Base-by-base conservation (phyloP, 1,140 invertebrate genomes). In the Daktulosphaira vitifoliae region DNA sequence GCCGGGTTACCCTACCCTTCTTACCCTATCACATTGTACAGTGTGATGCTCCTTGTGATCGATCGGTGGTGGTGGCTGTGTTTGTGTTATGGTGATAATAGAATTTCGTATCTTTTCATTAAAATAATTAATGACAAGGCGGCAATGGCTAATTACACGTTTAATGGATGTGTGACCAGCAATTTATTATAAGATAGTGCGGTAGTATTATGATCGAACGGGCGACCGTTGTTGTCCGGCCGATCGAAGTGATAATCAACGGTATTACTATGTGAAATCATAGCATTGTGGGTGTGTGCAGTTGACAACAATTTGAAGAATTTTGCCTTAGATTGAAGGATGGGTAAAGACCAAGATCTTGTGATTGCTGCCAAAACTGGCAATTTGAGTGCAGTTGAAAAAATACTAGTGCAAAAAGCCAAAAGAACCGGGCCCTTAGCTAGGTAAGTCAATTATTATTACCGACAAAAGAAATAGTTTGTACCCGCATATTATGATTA, bases 291-390 rank as follows among this genome's bases (percentile, higher is more conserved):
- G 20, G 29, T 33, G 29, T 33, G 29, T 6, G 11, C 29, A 11
- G 5, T 33, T 11, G 29, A 33, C 29, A 11, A 11, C 11, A 11
- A 11, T 33, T 39, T 18, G 29, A 6, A 18, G 3, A 3, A 22
- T 15, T 7, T 53, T 53, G 23, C 29, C n/a, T n/a, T n/a, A n/a
- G n/a, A n/a, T 11, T 33, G 29, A 1, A 22, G 7, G 77, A 92
- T 97, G 91, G 92, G 92, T 74, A 94, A 93, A 79, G 92, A 96
- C 77, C 89, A 94, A 77, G 92, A 96, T 79, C 82, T 97, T 77
- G 82, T 97, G 75, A 92, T 96, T 74, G 94, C 92, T 71, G 91
- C 92, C 69, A 84, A 92, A 72, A 91, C 85, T 78, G 94, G 92
- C 74, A 92, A 95, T 78, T 81, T 87, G 71, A 79, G 81, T 67